Base-by-base conservation (phyloP, 2,113 vertebrate species). In the Actenoides lindsayi region DNA sequence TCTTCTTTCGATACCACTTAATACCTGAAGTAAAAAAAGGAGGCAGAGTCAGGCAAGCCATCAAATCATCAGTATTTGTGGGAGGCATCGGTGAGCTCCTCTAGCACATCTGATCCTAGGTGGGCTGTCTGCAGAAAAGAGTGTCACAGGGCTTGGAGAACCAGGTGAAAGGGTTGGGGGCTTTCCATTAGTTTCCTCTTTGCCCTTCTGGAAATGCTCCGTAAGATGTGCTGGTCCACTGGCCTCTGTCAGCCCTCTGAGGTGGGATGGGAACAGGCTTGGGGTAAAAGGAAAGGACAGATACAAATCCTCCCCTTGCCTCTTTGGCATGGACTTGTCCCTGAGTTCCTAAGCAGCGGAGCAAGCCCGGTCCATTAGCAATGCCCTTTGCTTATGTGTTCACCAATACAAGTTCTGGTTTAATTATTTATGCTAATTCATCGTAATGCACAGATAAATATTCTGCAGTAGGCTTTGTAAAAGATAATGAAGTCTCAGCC, bases 361-460 rank as follows among this genome's bases (percentile, higher is more conserved):
- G 62, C 3, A 10, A 91, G 77, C 39, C 62, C 42, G 46, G 84
- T 94, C 90, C 96, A 96, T 97, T 97, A 95, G 94, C 4, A 4
- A 91, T 56, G 84, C 75, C 87, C 71, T 84, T 76, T 92, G 76
- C 90, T 93, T 71, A 23, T 81, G 86, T 59, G 48, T 75, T 89
- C 14, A 9, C 78, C 86, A 73, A 5, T 85, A 60, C 2, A 9
- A 87, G 70, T 42, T 79, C 65, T 48, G 37, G 69, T 94, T 97
- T 94, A 97, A 97, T 97, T 97, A 97, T 97, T 97, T 92, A 96
- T 94, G 94, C 76, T 96, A 96, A 96, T 94, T 95, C 79, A 85
- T 94, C 27, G 3, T 91, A 94, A 96, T 94, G 97, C 92, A 77
- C 1, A 9, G 91, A 90, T 90, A 96, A 96, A 94, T 94, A 96